A percentile compares a stretch with the other conserved stretches of the same genome.
Evolutionary conservation across 2,797 vertebrate species (phyloP).

Genomic region (Scomberomorus guttatus): DNA sequence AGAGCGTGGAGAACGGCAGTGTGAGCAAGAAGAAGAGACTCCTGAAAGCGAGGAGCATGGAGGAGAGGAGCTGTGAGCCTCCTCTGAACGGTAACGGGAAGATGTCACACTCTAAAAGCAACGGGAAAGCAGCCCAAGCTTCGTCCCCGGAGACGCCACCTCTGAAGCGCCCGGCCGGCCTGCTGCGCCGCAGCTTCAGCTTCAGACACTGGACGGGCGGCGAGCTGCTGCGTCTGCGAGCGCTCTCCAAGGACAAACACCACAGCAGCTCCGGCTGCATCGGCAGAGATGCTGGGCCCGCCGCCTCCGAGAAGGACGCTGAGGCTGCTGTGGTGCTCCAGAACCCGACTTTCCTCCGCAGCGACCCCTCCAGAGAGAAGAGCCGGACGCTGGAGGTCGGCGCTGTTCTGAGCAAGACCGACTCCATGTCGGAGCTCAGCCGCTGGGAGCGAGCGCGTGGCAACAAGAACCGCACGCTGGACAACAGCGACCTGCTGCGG

Average conservation of each 20-base stretch:
- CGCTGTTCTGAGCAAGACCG: conserved; percentile 86
- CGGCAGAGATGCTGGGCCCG: rapidly evolving
- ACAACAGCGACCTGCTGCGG: conserved; percentile 92
- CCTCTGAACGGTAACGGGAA: background rate
- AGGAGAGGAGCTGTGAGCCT: conserved; percentile 57
- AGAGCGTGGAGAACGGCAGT: conserved; percentile 30
- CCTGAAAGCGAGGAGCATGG: conserved; percentile 77
- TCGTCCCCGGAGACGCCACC: conserved; percentile 57
- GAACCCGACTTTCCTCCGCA: conserved; percentile 37
- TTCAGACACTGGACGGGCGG: conserved; percentile 91
- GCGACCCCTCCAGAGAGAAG: conserved; percentile 73
- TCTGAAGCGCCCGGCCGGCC: conserved; percentile 73
- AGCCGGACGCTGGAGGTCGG: conserved; percentile 88
- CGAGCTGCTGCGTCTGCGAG: conserved; percentile 81
- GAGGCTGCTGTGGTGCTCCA: conserved; percentile 19
- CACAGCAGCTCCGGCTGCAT: conserved; percentile 91
- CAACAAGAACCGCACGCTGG: conserved; percentile 92
- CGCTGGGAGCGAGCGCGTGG: conserved; percentile 87
- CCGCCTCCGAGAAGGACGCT: rapidly evolving
- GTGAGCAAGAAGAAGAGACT: conserved; percentile 55
- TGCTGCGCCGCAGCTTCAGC: conserved; percentile 91
- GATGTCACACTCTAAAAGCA: conserved; percentile 32
- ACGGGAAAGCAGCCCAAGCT: conserved; percentile 45
- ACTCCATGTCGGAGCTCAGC: conserved; percentile 83
- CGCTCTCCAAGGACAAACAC: conserved; percentile 85